Percentiles rank a stretch among this genome's conserved stretches.
phyloP scores from a whole-genome alignment of 1,140 invertebrate species.

The Uloborus diversus region DNA sequence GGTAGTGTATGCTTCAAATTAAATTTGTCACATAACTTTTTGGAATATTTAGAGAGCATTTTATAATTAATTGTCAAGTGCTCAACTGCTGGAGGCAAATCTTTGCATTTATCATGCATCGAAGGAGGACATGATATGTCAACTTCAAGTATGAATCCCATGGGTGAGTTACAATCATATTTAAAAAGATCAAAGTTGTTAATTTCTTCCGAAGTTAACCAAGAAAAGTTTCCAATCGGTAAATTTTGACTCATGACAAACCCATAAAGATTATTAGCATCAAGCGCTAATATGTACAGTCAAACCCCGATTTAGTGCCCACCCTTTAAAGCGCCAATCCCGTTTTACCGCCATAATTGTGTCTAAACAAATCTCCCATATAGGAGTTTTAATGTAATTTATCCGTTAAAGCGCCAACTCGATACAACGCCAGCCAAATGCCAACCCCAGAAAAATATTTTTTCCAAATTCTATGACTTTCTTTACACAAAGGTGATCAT shows the following conservation, averaged over 20 bases:
- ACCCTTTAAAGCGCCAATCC: no score
- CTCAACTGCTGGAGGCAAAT: not conserved
- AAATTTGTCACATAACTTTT: not conserved
- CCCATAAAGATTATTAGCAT: constrained; percentile 3
- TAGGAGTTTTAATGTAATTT: no score
- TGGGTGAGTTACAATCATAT: not conserved
- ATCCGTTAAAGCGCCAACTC: no score
- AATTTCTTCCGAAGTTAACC: not conserved
- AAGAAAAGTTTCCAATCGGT: not conserved
- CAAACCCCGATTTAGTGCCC: no score
- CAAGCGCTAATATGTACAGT: not conserved
- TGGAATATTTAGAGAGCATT: not conserved
- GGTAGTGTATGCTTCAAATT: not conserved
- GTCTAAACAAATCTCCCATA: no score
- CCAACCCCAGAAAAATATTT: no score
- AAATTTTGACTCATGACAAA: not conserved
- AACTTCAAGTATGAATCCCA: not conserved
- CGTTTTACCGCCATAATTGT: no score
- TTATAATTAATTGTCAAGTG: not conserved
- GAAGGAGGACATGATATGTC: not conserved
- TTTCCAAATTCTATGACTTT: no score
- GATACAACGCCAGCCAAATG: no score
- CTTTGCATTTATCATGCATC: not conserved
- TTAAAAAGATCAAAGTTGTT: not conserved
- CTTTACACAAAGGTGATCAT: no score